Base-by-base conservation (phyloP, 2,797 vertebrate genomes). In the Sebastes oblongus region DNA sequence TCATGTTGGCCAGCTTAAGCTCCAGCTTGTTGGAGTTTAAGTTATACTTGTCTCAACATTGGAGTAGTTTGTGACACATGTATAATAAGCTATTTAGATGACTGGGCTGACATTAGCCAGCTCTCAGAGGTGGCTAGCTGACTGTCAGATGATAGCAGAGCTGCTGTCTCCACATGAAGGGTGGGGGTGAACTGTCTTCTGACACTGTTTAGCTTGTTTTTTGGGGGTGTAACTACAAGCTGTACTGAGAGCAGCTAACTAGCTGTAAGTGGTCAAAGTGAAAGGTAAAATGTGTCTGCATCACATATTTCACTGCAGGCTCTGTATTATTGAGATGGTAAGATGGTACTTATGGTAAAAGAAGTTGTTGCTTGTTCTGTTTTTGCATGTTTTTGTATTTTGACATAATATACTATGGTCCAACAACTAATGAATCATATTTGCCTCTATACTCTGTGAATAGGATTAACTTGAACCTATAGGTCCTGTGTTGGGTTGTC, bases 101-200 rank as follows among this genome's bases (percentile, higher is more conserved):
- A 60, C 20, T 11, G 13, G 34, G 46, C 46, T 22, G 70, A 55
- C 61, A 2, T 66, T 36, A 42, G 67, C 58, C 16, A 60, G 50
- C 27, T 50, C 30, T 75, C 39, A 42, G 5, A 16, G 39, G 39
- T 42, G 13, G 22, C 24, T 25, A 58, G 66, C 62, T 61, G 12
- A 22, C 25, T 30, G 58, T 73, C 72, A 50, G 60, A 52, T 70
- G 65, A 58, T 39, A 25, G 72, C 68, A 8, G 84, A 74, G 58
- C 68, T 75, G 77, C 32, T 80, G 76, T 61, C 46, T 71, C 71
- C 42, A 16, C 56, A 39, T 80, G 55, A 20, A 42, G 68, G 71
- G 68, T 75, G 68, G 54, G 27, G 59, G 73, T 69, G 29, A 78
- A 22, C 16, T 24, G 8, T 61, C 24, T 22, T 39, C 30, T 78